Evolutionary conservation across 2,113 vertebrate species (phyloP), one percentile per base, ranked within the genome.

Genomic region (Dromiciops gliroides): DNA sequence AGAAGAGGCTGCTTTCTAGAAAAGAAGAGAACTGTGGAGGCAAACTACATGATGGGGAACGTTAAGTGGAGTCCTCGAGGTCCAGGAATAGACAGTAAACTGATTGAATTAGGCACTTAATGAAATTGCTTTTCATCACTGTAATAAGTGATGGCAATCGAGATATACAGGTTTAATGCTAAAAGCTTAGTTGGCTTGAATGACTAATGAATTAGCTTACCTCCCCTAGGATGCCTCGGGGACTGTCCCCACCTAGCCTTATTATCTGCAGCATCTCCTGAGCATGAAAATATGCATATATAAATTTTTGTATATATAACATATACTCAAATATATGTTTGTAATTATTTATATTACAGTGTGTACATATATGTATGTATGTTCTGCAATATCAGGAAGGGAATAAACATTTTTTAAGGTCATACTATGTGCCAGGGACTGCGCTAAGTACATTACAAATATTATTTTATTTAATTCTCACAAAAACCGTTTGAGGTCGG

Each of bases 71-170:
- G 91, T 93, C 96, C 52, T 83, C 8, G n/a, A 44, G n/a, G 67
- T 44, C 67, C 67, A 83, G 67, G 94, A 93, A 92, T 0, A 16
- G 91, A 19, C 90, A 92, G 49, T 51, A 11, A n/a, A 0, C 0
- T 24, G 94, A 95, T 96, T 95, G 51, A 50, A 95, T 94, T 83
- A 50, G n/a, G 93, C 96, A 90, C 96, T 97, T 96, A 96, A 95
- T 92, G 94, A 94, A 95, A 96, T 91, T 94, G 91, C 94, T 96
- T 94, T 95, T 95, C 89, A 60, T 93, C 90, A 95, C 92, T 47
- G 91, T 31, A 89, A 89, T 97, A 67, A 25, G 90, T 53, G 52
- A 88, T 51, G 37, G 60, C 93, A 50, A 49, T 28, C 8, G 96
- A 93, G 94, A 94, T 94, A 89, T 93, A 91, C 53, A 60, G 94